Conservation (phyloP, 2,797 vertebrate genomes). For the Cyprinodon diabolis region DNA sequence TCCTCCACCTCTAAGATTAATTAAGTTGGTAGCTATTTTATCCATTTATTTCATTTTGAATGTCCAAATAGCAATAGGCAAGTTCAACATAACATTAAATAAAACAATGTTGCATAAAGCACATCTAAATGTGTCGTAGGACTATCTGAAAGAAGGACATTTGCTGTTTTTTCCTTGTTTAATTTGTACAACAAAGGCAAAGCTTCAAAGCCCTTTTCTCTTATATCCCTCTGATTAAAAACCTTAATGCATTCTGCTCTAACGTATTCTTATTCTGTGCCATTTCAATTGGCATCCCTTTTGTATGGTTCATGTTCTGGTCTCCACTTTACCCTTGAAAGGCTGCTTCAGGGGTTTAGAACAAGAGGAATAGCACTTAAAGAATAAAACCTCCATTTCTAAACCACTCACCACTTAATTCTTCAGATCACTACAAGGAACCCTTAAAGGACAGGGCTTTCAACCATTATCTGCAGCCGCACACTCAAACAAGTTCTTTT, state of each 20-base stretch:
- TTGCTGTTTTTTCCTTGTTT: conserved; percentile 21
- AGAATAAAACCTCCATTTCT: conserved; percentile 77
- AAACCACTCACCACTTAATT: conserved; percentile 72
- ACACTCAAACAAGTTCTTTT: conserved; percentile 12
- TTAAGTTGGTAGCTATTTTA: no score
- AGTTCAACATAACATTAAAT: not conserved
- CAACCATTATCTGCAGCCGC: conserved; percentile 28
- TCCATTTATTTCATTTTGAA: not conserved
- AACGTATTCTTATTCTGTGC: conserved; percentile 47
- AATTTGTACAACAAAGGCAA: conserved; percentile 48
- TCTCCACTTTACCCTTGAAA: conserved; percentile 59
- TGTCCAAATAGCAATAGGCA: conserved; percentile 13
- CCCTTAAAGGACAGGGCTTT: conserved; percentile 51
- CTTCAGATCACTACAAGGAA: conserved; percentile 42
- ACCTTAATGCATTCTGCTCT: conserved; percentile 47
- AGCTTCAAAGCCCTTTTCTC: conserved; percentile 30
- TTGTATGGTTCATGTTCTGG: conserved; percentile 57
- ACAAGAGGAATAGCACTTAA: conserved; percentile 70
- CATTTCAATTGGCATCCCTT: conserved; percentile 62
- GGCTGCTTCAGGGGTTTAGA: conserved; percentile 52
- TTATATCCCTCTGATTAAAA: conserved; percentile 5
- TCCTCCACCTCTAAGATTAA: no score
- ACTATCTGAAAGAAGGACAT: conserved; percentile 25
- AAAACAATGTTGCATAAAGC: not conserved
- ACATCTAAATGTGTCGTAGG: conserved; percentile 15